Percentiles rank a stretch among this genome's conserved stretches.
These are phyloP conservation scores for Cottus gobio DNA, from an alignment of 2,113 vertebrate genomes.

Conservation along the genomic window DNA sequence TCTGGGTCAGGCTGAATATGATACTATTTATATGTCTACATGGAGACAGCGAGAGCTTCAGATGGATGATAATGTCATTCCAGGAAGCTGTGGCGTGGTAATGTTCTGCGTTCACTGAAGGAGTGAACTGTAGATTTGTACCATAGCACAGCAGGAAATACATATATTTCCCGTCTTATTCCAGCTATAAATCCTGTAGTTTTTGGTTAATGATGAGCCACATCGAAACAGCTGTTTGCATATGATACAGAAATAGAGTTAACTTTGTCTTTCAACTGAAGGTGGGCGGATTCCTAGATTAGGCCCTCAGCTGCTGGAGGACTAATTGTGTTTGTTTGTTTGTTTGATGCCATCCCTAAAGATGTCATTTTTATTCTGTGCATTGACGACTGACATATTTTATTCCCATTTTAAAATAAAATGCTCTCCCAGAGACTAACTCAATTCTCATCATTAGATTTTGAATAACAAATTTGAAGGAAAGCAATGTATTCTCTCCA, in stretches of 20 bases:
- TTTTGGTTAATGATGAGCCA: not conserved
- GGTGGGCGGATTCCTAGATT: not conserved
- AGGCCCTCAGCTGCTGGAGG: not conserved
- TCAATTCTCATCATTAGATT: not conserved
- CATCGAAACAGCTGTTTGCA: not conserved
- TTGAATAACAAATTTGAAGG: not conserved
- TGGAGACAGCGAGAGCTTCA: slow-evolving; percentile 18
- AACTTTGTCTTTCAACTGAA: slow-evolving; percentile 4
- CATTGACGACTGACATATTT: not conserved
- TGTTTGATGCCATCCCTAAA: not conserved
- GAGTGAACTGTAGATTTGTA: slow-evolving; percentile 6
- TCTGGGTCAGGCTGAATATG: slow-evolving; percentile 60
- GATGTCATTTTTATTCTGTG: not conserved
- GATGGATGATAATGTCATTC: slow-evolving; percentile 41
- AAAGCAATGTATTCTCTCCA: not conserved
- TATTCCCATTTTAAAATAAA: not conserved
- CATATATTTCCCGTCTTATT: not conserved
- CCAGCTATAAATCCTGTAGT: not conserved
- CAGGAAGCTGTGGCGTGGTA: not conserved
- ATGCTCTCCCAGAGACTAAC: not conserved
- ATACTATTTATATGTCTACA: slow-evolving; percentile 49
- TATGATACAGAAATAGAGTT: not conserved
- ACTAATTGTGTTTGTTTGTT: slow-evolving; percentile 1
- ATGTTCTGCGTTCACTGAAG: slow-evolving; percentile 10
- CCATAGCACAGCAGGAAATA: not conserved